Percentiles rank a stretch among this genome's conserved stretches.
Conservation (phyloP, 2,888 invertebrate genomes). For the Agapetus fuscipes region DNA sequence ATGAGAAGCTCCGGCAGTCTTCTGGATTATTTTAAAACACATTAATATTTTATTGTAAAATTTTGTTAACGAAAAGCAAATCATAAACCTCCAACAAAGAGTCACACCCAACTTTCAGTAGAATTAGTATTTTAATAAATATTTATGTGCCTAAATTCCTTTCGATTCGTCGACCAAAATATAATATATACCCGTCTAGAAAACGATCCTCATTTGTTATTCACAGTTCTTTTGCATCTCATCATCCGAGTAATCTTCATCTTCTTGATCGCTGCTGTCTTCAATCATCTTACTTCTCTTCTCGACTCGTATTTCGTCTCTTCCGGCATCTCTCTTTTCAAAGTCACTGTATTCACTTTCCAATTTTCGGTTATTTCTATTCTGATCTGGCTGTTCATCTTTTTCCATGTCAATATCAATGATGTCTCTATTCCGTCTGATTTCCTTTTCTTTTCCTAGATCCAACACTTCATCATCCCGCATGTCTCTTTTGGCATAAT, state of each 20-base stretch:
- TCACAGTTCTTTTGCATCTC: constrained; percentile 32
- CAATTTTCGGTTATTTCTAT: constrained; percentile 39
- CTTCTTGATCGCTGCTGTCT: constrained; percentile 32
- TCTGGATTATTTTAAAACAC: constrained; percentile 16
- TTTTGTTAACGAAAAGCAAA: too few species aligned
- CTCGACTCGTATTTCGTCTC: constrained; percentile 16
- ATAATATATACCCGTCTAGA: not conserved
- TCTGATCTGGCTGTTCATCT: constrained; percentile 44
- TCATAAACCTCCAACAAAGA: too few species aligned
- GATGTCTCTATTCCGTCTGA: constrained; percentile 25
- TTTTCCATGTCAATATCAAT: constrained; percentile 38
- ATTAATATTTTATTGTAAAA: constrained; percentile 4
- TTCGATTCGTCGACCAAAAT: not conserved
- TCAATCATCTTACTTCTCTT: constrained; percentile 18
- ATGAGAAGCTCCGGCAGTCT: constrained; percentile 21
- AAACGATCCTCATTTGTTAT: constrained; percentile 1
- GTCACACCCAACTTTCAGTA: too few species aligned
- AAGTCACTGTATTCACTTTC: constrained; percentile 30
- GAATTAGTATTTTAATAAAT: constrained; percentile 3
- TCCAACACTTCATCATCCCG: constrained; percentile 43
- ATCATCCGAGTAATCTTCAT: constrained; percentile 42
- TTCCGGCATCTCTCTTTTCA: constrained; percentile 25
- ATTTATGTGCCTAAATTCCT: constrained; percentile 2
- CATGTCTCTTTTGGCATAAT: constrained; percentile 40
- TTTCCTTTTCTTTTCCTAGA: constrained; percentile 41